A percentile compares a stretch with the other conserved stretches of the same genome.
Evolutionary conservation across 92 coral and sea anemone species (phyloP).

Genomic region (Phenganax stokvisi): DNA sequence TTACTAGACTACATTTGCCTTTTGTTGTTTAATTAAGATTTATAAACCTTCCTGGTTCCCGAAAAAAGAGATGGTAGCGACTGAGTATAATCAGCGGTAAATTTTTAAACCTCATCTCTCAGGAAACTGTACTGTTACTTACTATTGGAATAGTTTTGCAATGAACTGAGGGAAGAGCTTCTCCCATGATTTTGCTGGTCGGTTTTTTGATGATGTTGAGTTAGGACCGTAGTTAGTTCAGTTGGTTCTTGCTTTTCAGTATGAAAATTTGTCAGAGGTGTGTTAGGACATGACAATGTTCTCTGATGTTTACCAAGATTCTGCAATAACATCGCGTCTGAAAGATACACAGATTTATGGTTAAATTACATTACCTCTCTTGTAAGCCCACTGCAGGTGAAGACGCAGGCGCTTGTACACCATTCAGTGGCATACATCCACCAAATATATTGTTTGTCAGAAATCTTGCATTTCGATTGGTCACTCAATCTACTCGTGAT

Average conservation of each 20-base stretch:
- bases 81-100: background rate
- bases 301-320: background rate
- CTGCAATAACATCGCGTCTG: background rate
- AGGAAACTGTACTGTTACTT: background rate
- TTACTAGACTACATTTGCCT: no score
- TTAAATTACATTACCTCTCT: background rate
- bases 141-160: background rate
- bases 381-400: no score
- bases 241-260: background rate
- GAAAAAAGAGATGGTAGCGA: no score
- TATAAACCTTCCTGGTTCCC: no score
- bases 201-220: background rate
- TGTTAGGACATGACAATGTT: slow-evolving; percentile 32
- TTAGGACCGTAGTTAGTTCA: background rate
- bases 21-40: no score
- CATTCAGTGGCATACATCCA: no score
- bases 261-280: slow-evolving; percentile 15
- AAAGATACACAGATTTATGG: background rate
- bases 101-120: background rate
- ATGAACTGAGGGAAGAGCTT: background rate
- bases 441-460: no score
- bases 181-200: slow-evolving; percentile 15
- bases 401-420: no score
- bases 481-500: no score
- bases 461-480: no score